Percentiles rank a stretch among this genome's conserved stretches.
Evolutionary conservation across 2,888 invertebrate genomes (phyloP).

Genomic region (Leptinotarsa juncta): DNA sequence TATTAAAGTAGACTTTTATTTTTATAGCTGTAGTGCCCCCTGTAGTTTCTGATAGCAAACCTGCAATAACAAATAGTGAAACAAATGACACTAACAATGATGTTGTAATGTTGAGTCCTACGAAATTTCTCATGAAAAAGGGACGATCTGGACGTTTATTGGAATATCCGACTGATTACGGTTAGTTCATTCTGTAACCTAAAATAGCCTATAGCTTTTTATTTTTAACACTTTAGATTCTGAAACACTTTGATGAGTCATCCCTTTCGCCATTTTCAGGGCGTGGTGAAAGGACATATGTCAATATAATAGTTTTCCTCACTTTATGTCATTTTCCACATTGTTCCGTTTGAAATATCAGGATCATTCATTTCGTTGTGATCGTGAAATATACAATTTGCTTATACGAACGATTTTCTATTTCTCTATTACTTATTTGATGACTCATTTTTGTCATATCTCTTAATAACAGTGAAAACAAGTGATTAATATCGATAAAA

Average conservation of each 20-base stretch:
- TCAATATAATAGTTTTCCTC: not conserved
- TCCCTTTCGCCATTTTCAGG: slow-evolving; percentile 8
- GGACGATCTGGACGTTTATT: slow-evolving; percentile 50
- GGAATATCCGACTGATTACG: slow-evolving; percentile 55
- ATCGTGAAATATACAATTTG: too few species aligned
- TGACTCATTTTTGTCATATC: not conserved
- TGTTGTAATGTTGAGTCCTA: slow-evolving; percentile 36
- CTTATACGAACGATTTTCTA: too few species aligned
- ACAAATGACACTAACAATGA: slow-evolving; percentile 40
- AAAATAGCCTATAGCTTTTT: slow-evolving; percentile 4
- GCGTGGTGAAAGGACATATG: not conserved
- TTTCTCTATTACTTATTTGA: not conserved
- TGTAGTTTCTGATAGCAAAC: slow-evolving; percentile 33
- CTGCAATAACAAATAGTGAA: slow-evolving; percentile 38
- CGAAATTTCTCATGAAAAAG: slow-evolving; percentile 42
- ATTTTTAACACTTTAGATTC: slow-evolving; percentile 22
- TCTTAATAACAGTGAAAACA: not conserved
- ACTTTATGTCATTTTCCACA: too few species aligned
- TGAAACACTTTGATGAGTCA: not conserved
- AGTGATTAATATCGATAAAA: not conserved
- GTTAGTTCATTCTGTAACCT: slow-evolving; percentile 52
- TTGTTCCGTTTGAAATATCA: too few species aligned
- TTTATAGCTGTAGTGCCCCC: slow-evolving; percentile 47
- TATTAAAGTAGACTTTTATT: slow-evolving; percentile 34
- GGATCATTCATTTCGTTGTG: too few species aligned